A percentile compares a stretch with the other conserved stretches of the same genome.
These are phyloP conservation scores for Panopea generosa DNA, from an alignment of 2,888 invertebrate genomes.

Conservation along the genomic window DNA sequence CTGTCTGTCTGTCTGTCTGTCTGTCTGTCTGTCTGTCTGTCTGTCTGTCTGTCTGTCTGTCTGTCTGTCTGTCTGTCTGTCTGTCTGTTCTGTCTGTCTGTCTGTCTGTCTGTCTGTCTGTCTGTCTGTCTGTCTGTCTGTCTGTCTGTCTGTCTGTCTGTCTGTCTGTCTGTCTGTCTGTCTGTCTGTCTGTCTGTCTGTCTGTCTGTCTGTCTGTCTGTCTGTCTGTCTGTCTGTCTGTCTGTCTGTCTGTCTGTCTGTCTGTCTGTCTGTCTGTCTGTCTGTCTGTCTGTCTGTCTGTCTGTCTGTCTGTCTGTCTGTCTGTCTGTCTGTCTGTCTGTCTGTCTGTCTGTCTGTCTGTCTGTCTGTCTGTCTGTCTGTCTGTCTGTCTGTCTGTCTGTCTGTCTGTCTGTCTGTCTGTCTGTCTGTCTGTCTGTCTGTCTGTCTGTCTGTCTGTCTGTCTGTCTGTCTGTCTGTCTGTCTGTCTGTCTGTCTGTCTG, in stretches of 20 bases:
- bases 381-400: conserved; percentile 7
- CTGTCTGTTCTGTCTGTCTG: too few relatives aligned
- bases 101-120: too few relatives aligned
- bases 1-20: not conserved
- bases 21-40: conserved; percentile 1
- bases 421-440: too few relatives aligned
- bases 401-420: conserved; percentile 1
- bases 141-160: conserved; percentile 3
- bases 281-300: conserved; percentile 17
- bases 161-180: conserved; percentile 3
- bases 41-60: conserved; percentile 1
- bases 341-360: conserved; percentile 1
- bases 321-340: conserved; percentile 10
- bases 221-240: conserved; percentile 3
- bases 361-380: conserved; percentile 17
- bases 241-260: conserved; percentile 3
- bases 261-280: conserved; percentile 4
- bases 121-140: conserved; percentile 3
- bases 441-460: too few relatives aligned
- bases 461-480: too few relatives aligned
- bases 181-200: conserved; percentile 3
- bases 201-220: not conserved
- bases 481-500: too few relatives aligned
- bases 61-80: not conserved
- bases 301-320: conserved; percentile 28